Evolutionary conservation across 1,140 invertebrate species (phyloP), one percentile per base, ranked within the genome.

Genomic region (Diorhabda elongata): DNA sequence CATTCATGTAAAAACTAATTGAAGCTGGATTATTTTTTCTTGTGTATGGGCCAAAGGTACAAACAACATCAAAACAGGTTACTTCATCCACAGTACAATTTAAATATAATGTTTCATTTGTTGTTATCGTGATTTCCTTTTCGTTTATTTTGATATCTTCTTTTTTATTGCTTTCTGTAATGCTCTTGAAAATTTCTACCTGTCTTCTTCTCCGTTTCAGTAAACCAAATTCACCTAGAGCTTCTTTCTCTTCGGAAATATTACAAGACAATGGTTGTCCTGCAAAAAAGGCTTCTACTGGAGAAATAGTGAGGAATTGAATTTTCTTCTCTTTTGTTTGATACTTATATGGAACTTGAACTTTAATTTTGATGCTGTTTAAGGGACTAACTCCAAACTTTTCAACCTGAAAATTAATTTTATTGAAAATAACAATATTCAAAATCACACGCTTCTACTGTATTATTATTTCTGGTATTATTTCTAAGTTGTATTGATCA

Each of bases 81-180:
- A 62, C 61, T 44, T 9, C 5, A 8, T 62, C 43, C 42, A n/a
- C n/a, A n/a, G 42, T 44, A 44, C 61, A 62, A 43, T 62, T 62
- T 3, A 62, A 9, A 11, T 8, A 62, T 3, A 62, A 62, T n/a
- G 61, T 62, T 62, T 42, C 47, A 44, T 62, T 62, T 8, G 61
- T 11, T 4, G 26, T 11, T 9, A 61, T 7, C 3, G 7, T n/a
- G n/a, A 44, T 11, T 44, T 62, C 61, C 44, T 62, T 11, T 5
- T 62, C 61, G 11, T 62, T 44, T 3, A 62, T 44, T 44, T 44
- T 62, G 5, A 62, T 62, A 44, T 62, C 61, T 47, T 62, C 61
- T 3, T 44, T 62, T 62, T 44, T 4, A 44, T 44, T 7, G 42
- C 4, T 62, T 44, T 62, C 7, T 11, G 61, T 44, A 44, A 62